phyloP scores from a whole-genome alignment of 2,797 vertebrate genomes.

The Phalanger gymnotis region DNA sequence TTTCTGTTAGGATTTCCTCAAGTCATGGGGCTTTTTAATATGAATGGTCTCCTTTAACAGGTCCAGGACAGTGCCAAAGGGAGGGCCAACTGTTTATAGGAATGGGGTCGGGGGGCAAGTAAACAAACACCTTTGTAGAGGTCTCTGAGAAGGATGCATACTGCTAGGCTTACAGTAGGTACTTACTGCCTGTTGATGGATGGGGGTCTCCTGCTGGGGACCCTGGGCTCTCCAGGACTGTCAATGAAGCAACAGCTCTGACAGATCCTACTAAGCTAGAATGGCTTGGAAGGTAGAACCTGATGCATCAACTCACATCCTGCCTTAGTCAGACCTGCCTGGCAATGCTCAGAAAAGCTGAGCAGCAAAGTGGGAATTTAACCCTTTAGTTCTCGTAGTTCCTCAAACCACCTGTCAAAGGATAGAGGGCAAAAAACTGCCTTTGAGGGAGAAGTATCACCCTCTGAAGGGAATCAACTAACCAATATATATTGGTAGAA shows the following conservation, averaged over 20 bases:
- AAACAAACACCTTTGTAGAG: background rate
- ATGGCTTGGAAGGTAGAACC: background rate
- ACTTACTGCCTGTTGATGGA: background rate
- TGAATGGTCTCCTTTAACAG: background rate
- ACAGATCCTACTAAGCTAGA: background rate
- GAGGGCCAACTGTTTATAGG: background rate
- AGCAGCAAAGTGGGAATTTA: background rate
- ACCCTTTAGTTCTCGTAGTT: background rate
- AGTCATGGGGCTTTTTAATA: background rate
- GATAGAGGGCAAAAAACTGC: background rate
- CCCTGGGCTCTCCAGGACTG: background rate
- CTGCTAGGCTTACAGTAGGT: background rate
- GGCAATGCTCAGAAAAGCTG: background rate
- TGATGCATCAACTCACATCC: background rate
- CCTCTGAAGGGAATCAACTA: background rate
- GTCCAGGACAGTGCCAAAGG: background rate
- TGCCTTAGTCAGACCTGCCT: background rate
- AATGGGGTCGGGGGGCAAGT: fast-evolving
- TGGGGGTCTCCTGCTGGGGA: background rate
- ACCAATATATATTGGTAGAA: background rate
- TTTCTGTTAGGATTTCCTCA: too few species aligned
- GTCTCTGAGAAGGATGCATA: background rate
- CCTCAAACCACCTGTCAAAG: background rate
- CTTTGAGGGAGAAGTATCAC: background rate
- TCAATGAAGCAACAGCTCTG: background rate